Percentiles rank a stretch among this genome's conserved stretches.
Conservation (phyloP, 2,113 vertebrate genomes). For the Perognathus longimembris region DNA sequence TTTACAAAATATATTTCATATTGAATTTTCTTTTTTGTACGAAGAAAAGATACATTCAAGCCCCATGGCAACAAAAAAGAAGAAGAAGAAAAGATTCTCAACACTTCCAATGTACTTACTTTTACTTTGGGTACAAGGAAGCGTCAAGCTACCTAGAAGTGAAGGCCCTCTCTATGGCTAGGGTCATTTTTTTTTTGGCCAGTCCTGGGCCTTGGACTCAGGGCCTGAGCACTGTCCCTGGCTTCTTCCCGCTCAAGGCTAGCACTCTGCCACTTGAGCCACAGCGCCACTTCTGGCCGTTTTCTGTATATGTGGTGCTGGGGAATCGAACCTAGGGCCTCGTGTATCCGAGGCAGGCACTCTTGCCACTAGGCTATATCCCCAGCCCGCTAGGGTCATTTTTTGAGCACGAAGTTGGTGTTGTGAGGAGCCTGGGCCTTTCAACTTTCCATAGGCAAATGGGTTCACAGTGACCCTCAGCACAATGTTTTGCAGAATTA, state of each 20-base stretch:
- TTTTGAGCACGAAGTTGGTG: neutral
- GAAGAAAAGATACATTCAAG: neutral
- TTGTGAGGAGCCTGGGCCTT: neutral
- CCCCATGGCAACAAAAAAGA: neutral
- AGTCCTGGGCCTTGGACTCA: too few species aligned
- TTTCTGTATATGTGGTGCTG: too few species aligned
- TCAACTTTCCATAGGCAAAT: neutral
- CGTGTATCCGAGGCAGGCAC: too few species aligned
- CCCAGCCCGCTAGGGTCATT: too few species aligned
- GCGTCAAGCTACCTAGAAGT: neutral
- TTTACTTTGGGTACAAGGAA: slow-evolving; percentile 8
- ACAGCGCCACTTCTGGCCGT: too few species aligned
- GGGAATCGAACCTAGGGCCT: too few species aligned
- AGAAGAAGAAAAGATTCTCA: neutral
- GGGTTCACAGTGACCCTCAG: neutral
- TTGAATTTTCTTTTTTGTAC: neutral
- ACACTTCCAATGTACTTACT: neutral
- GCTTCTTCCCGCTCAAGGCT: too few species aligned
- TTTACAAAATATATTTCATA: neutral
- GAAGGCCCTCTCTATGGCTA: neutral
- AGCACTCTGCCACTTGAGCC: too few species aligned
- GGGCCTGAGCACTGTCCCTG: too few species aligned
- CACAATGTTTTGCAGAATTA: slow-evolving; percentile 27
- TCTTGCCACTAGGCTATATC: too few species aligned
- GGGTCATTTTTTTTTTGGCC: slow-evolving; percentile 4